phyloP scores from a whole-genome alignment of 2,888 invertebrate species.

The Lathronympha strigana region DNA sequence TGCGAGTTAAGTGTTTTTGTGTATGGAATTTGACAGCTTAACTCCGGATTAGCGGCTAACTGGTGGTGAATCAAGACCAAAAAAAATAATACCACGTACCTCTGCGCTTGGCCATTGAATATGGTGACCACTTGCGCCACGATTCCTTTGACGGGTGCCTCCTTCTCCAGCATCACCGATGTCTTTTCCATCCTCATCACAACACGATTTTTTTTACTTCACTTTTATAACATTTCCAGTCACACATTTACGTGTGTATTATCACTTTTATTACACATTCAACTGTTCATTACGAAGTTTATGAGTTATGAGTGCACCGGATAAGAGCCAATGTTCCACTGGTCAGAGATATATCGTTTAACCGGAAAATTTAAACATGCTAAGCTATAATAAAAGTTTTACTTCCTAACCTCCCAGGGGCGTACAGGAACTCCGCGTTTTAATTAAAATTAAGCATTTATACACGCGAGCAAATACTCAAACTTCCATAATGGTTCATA shows the following conservation, averaged over 20 bases:
- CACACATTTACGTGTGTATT: background rate
- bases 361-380: constrained; percentile 26
- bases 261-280: constrained; percentile 26
- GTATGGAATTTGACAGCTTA: too few species aligned
- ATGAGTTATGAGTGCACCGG: background rate
- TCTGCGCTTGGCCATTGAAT: constrained; percentile 80
- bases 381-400: constrained; percentile 23
- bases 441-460: constrained; percentile 33
- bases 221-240: constrained; percentile 33
- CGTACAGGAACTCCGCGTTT: constrained; percentile 27
- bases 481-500: background rate
- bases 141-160: constrained; percentile 77
- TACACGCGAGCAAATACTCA: constrained; percentile 5
- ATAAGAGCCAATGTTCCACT: constrained; percentile 8
- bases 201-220: constrained; percentile 45
- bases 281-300: constrained; percentile 5
- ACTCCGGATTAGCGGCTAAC: too few species aligned
- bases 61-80: background rate
- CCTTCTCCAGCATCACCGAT: constrained; percentile 69
- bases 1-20: too few species aligned
- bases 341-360: background rate
- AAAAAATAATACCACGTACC: constrained; percentile 58
- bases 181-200: constrained; percentile 77
- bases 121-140: constrained; percentile 82
- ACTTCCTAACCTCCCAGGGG: constrained; percentile 34